Base-by-base conservation (phyloP, 2,888 invertebrate genomes). In the Ashinkailepas kermadecensis region DNA sequence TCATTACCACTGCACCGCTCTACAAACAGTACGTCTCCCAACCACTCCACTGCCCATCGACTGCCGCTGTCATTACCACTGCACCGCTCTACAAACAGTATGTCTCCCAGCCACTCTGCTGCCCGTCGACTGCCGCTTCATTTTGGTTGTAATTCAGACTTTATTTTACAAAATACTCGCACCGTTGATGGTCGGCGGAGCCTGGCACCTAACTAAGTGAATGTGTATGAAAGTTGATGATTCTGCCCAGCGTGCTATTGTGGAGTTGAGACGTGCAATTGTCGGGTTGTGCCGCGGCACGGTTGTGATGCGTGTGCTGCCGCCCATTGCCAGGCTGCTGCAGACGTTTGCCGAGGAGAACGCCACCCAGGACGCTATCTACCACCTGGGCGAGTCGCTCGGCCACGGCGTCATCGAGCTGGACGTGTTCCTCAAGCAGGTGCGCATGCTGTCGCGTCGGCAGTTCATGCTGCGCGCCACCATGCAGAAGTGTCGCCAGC, bases 261-360 rank as follows among this genome's bases (percentile, higher is more conserved):
- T 39, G 4, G 39, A 39, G 39, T 4, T 39, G 39, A 4, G 39
- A 39, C 39, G 39, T 39, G 39, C 1, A 39, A 39, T 39, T 39
- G 39, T 39, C 39, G 39, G 39, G 39, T 39, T 39, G 39, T 39
- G 39, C 39, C 39, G 39, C 39, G 39, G 39, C 39, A 39, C 39
- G 39, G 39, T 39, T n/a, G n/a, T 9, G 54, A 58, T 7, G 25
- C 23, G 9, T 23, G 21, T 56, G 23, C 57, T 21, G 21, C 8
- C 23, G 15, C 54, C 54, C 64, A 65, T 15, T 15, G 65, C 65
- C 80, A 94, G 94, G 87, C 91, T 99, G 86, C 88, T 98, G 83
- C 95, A 94, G 88, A 93, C 96, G 78, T 98, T 95, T 89, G 96
- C 97, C 81, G 97, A 99, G 88, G 99, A 99, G 89, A 96, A 98